Evolutionary conservation across 2,797 vertebrate genomes (phyloP), one percentile per base, ranked within the genome.

Genomic region (Nannoperca australis): DNA sequence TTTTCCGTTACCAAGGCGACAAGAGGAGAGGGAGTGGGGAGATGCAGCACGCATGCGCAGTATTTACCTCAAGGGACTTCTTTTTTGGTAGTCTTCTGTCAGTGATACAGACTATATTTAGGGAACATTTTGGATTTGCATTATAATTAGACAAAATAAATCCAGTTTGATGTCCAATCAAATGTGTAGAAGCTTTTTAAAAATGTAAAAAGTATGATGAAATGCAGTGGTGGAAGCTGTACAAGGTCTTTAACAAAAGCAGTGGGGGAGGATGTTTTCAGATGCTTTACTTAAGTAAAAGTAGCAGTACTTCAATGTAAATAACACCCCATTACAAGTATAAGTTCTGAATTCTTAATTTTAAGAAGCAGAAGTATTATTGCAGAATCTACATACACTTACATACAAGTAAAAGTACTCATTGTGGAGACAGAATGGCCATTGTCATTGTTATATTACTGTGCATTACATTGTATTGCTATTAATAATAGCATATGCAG

Each of bases 31-130:
- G 86, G 91, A 86, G 92, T 87, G 85, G 84, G 84, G 87, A 89
- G 95, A 96, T 95, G 93, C 95, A 93, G 95, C 67, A 83, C 94
- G 91, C 95, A 92, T 83, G 95, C 94, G 85, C 93, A 94, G 45
- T 91, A 0, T 51, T 51, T 24, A n/a, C 65, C 83, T 74, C 70
- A 61, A 82, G 79, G 66, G 74, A 81, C 56, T 18, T 84, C 66
- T 53, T 80, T 63, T 82, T 76, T 65, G 70, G 59, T 13, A 40
- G 30, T 71, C 70, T 70, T 54, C 67, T 83, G 73, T 69, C 56
- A 42, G 27, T 54, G 61, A 70, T 30, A 14, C 17, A 24, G 70
- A 24, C 73, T 87, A 81, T 85, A 87, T 88, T 74, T 81, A 79
- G 72, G n/a, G 5, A 12, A 53, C 30, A 44, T 40, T 20, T 62